These are phyloP conservation scores for Polymixis lichenea DNA, from an alignment of 2,888 invertebrate species.

Conservation along the genomic window DNA sequence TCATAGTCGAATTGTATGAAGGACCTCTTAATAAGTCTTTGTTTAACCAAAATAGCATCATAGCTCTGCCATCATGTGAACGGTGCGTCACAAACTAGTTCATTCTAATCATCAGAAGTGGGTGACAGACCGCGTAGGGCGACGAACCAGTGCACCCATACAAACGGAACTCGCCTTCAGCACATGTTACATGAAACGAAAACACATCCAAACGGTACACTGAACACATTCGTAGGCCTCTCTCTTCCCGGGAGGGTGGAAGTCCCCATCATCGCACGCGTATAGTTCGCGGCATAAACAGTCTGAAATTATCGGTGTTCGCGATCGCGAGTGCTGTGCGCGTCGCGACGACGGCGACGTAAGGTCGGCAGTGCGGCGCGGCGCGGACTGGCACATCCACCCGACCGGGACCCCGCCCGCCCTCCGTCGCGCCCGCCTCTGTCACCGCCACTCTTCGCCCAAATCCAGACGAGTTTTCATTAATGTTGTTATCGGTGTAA, in stretches of 20 bases:
- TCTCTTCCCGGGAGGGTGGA: constrained; percentile 63
- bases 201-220: constrained; percentile 81
- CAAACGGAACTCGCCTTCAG: constrained; percentile 77
- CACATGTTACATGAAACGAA: constrained; percentile 76
- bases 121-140: constrained; percentile 80
- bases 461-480: constrained; percentile 89
- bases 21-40: constrained; percentile 31
- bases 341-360: constrained; percentile 74
- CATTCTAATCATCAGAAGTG: constrained; percentile 82
- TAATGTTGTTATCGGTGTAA: constrained; percentile 89
- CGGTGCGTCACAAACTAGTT: constrained; percentile 72
- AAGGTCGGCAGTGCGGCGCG: constrained; percentile 78
- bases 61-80: constrained; percentile 68
- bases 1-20: constrained; percentile 12
- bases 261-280: constrained; percentile 71
- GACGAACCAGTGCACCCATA: constrained; percentile 85
- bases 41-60: constrained; percentile 76
- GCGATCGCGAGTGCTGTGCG: constrained; percentile 74
- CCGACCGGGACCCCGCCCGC: constrained; percentile 79
- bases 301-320: constrained; percentile 68
- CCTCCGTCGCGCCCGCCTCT: constrained; percentile 78
- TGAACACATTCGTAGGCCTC: constrained; percentile 75
- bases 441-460: constrained; percentile 85
- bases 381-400: constrained; percentile 82
- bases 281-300: constrained; percentile 68